phyloP scores from a whole-genome alignment of 2,797 vertebrate genomes.

The Apodemus agrarius region DNA sequence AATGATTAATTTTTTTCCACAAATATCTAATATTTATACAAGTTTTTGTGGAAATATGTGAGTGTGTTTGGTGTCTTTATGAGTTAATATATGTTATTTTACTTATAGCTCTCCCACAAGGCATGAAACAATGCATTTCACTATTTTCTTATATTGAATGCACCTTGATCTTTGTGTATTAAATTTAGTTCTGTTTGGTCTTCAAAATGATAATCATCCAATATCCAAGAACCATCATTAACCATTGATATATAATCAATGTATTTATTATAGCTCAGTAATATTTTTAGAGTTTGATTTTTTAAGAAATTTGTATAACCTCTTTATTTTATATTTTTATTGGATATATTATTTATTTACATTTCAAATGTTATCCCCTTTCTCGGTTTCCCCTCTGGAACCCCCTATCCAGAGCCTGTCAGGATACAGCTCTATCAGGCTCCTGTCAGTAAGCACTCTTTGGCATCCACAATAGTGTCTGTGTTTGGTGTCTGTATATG shows the following conservation, averaged over 20 bases:
- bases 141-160: not conserved
- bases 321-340: too few relatives aligned
- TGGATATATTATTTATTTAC: too few relatives aligned
- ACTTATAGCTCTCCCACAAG: not conserved
- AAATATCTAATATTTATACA: not conserved
- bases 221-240: not conserved
- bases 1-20: not conserved
- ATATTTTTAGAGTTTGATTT: not conserved
- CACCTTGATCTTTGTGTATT: not conserved
- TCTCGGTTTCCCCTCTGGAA: too few relatives aligned
- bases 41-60: not conserved
- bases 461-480: too few relatives aligned
- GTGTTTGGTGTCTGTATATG: too few relatives aligned
- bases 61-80: not conserved
- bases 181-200: conserved; percentile 14
- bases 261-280: not conserved
- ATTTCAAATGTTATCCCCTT: too few relatives aligned
- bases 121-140: not conserved
- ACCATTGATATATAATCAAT: not conserved
- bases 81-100: not conserved
- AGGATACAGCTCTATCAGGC: too few relatives aligned
- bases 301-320: not conserved
- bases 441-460: too few relatives aligned
- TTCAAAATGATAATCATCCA: not conserved
- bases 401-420: too few relatives aligned